Base-by-base conservation (phyloP, 2,113 vertebrate species). In the Mobula birostris region DNA sequence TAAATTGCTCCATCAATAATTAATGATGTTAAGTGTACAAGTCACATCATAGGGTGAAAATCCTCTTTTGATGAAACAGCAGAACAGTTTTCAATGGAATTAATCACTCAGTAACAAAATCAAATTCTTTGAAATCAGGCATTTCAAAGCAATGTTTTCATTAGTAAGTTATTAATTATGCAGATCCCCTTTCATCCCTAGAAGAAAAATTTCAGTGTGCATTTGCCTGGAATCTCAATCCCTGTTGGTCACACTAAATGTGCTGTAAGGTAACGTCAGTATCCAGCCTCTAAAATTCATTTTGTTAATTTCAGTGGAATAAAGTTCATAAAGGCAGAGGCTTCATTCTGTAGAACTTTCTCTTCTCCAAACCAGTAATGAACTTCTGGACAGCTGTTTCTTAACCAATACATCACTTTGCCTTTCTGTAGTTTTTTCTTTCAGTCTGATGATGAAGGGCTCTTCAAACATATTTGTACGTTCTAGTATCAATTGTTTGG, bases 101-200 rank as follows among this genome's bases (percentile, higher is more conserved):
- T 92, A 92, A 91, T 63, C 87, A 92, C n/a, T 68, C 27, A n/a
- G 29, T 66, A 90, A 90, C 85, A 17, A 88, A n/a, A 63, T 68
- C 29, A 90, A 66, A 66, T 90, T 68, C n/a, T 90, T n/a, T 93
- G 68, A 74, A 48, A 56, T 74, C 24, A 12, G n/a, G 40, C 70
- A 72, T 76, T 93, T 93, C 21, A 76, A 56, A 56, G 9, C 17
- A 9, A 12, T 92, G 66, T 17, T 92, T 70, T 66, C 27, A 63
- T 66, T 88, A 32, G 58, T 63, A 63, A 17, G 85, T 32, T 14
- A 88, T 88, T 63, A 63, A n/a, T 88, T 66, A 88, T 58, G 83
- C 83, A 87, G 27, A 61, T 14, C 83, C 58, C 83, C 56, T 61
- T n/a, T 32, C 63, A 63, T 88, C 14, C 61, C 58, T 2, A 14